phyloP scores from a whole-genome alignment of 2,888 invertebrate species.

The Trilocha varians region DNA sequence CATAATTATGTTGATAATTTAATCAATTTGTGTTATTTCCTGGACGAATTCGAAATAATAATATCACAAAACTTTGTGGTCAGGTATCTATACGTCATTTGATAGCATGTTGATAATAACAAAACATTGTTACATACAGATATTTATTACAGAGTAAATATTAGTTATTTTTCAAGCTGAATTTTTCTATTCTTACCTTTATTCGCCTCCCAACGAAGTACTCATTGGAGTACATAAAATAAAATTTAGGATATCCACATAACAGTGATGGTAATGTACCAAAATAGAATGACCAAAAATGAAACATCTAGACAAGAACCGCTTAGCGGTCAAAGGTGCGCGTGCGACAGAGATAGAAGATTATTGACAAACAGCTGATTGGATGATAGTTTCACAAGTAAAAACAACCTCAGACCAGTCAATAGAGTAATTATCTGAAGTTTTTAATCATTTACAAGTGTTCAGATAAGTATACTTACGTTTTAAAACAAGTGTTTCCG shows the following conservation, averaged over 20 bases:
- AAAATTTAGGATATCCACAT: conserved; percentile 60
- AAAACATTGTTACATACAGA: no score
- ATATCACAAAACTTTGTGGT: neutral
- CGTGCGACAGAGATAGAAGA: conserved; percentile 46
- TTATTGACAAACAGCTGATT: conserved; percentile 70
- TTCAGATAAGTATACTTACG: conserved; percentile 26
- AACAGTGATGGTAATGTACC: conserved; percentile 68
- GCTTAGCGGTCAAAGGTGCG: conserved; percentile 29
- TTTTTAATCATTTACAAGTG: conserved; percentile 4
- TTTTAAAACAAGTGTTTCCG: conserved; percentile 22
- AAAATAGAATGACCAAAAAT: conserved; percentile 72
- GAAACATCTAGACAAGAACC: conserved; percentile 52
- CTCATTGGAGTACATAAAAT: conserved; percentile 40
- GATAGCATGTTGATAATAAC: neutral
- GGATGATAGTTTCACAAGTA: conserved; percentile 19
- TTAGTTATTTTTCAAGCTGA: neutral
- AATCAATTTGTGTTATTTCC: no score
- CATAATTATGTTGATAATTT: no score
- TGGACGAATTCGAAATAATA: neutral
- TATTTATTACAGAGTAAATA: no score
- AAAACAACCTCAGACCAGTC: conserved; percentile 13
- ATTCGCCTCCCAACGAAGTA: conserved; percentile 36
- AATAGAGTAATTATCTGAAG: conserved; percentile 6
- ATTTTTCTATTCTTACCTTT: conserved; percentile 20
- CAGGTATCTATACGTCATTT: conserved; percentile 2